A percentile compares a stretch with the other conserved stretches of the same genome.
Evolutionary conservation across 37 sponge, comb jelly and placozoan genomes (phyloP).

Genomic region (Crambe crambe): DNA sequence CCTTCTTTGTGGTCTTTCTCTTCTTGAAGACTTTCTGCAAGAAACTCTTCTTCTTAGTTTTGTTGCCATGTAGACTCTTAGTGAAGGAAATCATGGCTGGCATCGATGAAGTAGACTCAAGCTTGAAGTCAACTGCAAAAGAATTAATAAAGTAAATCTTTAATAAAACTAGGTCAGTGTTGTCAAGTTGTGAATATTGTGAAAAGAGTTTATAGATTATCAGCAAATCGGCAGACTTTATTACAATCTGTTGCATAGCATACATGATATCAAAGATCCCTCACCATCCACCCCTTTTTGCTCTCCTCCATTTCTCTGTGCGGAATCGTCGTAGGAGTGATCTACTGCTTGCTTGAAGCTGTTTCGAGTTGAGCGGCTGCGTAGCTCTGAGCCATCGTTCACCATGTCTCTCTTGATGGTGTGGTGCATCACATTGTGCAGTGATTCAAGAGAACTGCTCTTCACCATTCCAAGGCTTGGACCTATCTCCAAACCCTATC

Average conservation of each 20-base stretch:
- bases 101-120: not conserved
- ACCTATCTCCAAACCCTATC: conserved; percentile 52
- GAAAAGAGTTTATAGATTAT: not conserved
- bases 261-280: not conserved
- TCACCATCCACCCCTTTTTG: conserved; percentile 40
- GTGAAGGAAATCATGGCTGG: conserved; percentile 51
- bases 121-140: conserved; percentile 5
- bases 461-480: conserved; percentile 54
- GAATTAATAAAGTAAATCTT: too few relatives aligned
- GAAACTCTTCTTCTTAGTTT: conserved; percentile 38
- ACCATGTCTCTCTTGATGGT: conserved; percentile 46
- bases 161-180: too few relatives aligned
- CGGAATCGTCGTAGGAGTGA: conserved; percentile 17
- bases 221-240: too few relatives aligned
- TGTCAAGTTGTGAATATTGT: too few relatives aligned
- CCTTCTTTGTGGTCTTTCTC: conserved; percentile 3
- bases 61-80: conserved; percentile 21
- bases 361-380: conserved; percentile 29
- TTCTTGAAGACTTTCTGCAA: conserved; percentile 43
- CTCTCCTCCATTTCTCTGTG: not conserved
- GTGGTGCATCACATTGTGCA: conserved; percentile 61
- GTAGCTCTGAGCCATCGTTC: conserved; percentile 10
- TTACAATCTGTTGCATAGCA: too few relatives aligned
- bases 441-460: conserved; percentile 67
- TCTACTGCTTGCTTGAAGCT: conserved; percentile 59